Evolutionary conservation across 1,140 invertebrate species (phyloP).

Genomic region (Zelostemma sp.): DNA sequence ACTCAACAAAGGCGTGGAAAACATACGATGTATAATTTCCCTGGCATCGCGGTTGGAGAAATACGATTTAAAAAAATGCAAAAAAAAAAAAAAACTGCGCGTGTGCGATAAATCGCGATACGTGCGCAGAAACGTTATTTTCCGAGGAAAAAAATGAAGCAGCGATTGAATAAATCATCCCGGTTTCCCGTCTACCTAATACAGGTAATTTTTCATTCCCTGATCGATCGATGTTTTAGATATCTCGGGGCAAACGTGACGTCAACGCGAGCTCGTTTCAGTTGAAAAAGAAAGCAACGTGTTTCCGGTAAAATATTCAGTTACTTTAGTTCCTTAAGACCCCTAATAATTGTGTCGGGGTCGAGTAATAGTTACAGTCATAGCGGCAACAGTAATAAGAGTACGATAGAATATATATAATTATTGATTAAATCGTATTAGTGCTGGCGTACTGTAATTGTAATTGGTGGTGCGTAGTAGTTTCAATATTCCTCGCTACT

Average conservation of each 20-base stretch:
- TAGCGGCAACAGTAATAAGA: conserved; percentile 21
- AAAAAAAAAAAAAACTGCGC: too few species aligned
- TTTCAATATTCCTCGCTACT: not conserved
- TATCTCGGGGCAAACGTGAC: conserved; percentile 22
- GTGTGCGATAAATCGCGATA: too few species aligned
- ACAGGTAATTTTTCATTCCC: conserved; percentile 27
- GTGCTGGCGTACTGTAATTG: conserved; percentile 13
- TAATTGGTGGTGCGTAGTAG: conserved; percentile 26
- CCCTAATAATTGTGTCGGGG: conserved; percentile 17
- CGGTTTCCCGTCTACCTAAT: not conserved
- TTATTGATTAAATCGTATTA: conserved; percentile 17
- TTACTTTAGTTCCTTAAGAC: not conserved
- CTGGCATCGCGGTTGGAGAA: too few species aligned
- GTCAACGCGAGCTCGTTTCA: conserved; percentile 3
- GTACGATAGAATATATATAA: conserved; percentile 15
- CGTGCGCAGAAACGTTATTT: too few species aligned
- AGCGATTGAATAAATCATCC: not conserved
- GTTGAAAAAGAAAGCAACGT: conserved; percentile 25
- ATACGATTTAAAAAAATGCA: too few species aligned
- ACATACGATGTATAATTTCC: too few species aligned
- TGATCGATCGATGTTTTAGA: conserved; percentile 20
- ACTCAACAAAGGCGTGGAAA: too few species aligned
- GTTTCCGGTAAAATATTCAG: conserved; percentile 9
- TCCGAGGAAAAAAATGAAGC: not conserved
- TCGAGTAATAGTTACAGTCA: conserved; percentile 31